Conservation (phyloP, 2,113 vertebrate genomes). For the Nesogale talazaci region DNA sequence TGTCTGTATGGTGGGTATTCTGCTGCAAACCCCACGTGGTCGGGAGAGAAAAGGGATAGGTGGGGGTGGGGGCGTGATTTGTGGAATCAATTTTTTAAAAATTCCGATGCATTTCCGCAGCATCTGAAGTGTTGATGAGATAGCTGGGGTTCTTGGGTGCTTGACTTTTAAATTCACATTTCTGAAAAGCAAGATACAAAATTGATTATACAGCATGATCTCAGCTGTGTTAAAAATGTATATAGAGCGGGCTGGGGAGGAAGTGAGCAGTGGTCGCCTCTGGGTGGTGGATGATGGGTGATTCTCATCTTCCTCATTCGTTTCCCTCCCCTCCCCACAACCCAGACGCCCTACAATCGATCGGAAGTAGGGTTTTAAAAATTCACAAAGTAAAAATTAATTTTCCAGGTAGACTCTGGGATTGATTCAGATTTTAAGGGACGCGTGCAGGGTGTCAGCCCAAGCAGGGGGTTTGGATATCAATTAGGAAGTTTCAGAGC, state of each 20-base stretch:
- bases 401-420: constrained; percentile 56
- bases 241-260: constrained; percentile 75
- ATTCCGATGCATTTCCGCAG: constrained; percentile 79
- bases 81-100: constrained; percentile 81
- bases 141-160: constrained; percentile 81
- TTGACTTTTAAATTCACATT: constrained; percentile 84
- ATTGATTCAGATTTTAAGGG: constrained; percentile 41
- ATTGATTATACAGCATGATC: constrained; percentile 84
- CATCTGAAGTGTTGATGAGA: constrained; percentile 83
- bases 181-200: constrained; percentile 83
- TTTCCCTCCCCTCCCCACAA: background rate
- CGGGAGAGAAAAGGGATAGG: constrained; percentile 22
- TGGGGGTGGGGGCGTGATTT: constrained; percentile 48
- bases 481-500: background rate
- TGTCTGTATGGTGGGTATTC: constrained; percentile 73
- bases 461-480: background rate
- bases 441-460: background rate
- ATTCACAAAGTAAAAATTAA: constrained; percentile 66
- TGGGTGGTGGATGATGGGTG: constrained; percentile 72
- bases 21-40: constrained; percentile 73
- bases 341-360: constrained; percentile 60
- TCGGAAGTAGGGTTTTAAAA: constrained; percentile 61
- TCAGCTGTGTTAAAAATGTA: constrained; percentile 84
- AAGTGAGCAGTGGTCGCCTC: constrained; percentile 75
- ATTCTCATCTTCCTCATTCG: constrained; percentile 65